These are phyloP conservation scores for Coendou prehensilis DNA, from an alignment of 2,797 vertebrate genomes.

Conservation along the genomic window DNA sequence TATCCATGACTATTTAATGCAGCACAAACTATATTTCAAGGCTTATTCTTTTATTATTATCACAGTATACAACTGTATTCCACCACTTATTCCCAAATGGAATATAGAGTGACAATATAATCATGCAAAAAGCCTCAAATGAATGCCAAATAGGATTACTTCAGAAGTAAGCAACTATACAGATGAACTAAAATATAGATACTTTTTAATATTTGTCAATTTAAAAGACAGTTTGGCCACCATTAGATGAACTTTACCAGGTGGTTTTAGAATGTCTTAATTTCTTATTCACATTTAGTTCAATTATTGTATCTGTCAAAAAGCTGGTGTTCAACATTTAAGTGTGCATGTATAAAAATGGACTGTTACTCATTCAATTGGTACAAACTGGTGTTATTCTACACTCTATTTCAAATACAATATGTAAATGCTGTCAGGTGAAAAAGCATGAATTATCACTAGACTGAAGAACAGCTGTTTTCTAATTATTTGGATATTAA, in stretches of 20 bases:
- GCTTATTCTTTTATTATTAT: not conserved
- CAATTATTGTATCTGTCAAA: not conserved
- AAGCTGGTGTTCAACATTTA: not conserved
- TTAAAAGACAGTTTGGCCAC: not conserved
- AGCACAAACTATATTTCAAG: constrained; percentile 1
- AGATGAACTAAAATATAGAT: not conserved
- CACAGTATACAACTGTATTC: not conserved
- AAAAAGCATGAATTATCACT: not conserved
- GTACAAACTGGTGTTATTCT: not conserved
- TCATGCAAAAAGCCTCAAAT: not conserved
- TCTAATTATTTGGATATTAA: not conserved
- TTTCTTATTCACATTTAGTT: not conserved
- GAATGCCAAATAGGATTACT: constrained; percentile 18
- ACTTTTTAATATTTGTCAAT: not conserved
- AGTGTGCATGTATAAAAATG: not conserved
- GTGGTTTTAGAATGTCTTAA: not conserved
- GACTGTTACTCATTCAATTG: not conserved
- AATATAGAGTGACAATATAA: not conserved
- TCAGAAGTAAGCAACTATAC: not conserved
- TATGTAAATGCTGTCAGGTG: not conserved
- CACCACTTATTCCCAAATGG: not conserved
- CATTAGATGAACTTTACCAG: not conserved
- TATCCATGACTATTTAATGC: not conserved
- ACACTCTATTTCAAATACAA: not conserved
- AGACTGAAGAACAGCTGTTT: not conserved